Evolutionary conservation across 2,888 invertebrate genomes (phyloP), one percentile per base, ranked within the genome.

Genomic region (Euproctis similis): DNA sequence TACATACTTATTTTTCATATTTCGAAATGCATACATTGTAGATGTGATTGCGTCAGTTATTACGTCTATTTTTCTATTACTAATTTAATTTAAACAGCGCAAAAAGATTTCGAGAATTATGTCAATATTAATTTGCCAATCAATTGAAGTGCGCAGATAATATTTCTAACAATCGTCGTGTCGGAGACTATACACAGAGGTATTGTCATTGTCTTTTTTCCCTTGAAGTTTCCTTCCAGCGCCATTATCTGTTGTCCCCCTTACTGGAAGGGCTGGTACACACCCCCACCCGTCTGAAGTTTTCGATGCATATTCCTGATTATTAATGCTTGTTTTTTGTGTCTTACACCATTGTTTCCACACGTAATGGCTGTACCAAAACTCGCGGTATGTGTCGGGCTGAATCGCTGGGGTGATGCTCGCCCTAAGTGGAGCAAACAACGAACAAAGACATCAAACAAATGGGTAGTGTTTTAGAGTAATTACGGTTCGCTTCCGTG

Each of bases 391-490:
- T 78, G 76, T 76, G 78, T 75, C 67, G 68, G 64, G 62, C 59
- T 66, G 63, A 67, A 76, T 74, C 71, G 66, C 66, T 65, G 72
- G 80, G 82, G 80, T 68, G 77, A 80, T 77, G 69, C 70, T 72
- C 69, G 69, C 73, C 72, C 75, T 77, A 76, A 82, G 80, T 80
- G 80, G 74, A 78, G 71, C 77, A 80, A 81, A 81, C 82, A 81
- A 72, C 72, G 77, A 78, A 82, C 81, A 84, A 80, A 84, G 84
- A 81, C 84, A 81, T 84, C 84, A 82, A 82, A 84, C 81, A 82
- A 82, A 84, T 84, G 81, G 78, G 78, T 74, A 78, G 77, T 80
- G 82, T 82, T 84, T 84, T 82, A 80, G 84, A 82, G 81, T 82
- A 82, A 84, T 84, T 82, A 82, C 81, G 72, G 70, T 73, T 73